These are phyloP conservation scores for Strix uralensis DNA, from an alignment of 2,113 vertebrate genomes.

Conservation along the genomic window DNA sequence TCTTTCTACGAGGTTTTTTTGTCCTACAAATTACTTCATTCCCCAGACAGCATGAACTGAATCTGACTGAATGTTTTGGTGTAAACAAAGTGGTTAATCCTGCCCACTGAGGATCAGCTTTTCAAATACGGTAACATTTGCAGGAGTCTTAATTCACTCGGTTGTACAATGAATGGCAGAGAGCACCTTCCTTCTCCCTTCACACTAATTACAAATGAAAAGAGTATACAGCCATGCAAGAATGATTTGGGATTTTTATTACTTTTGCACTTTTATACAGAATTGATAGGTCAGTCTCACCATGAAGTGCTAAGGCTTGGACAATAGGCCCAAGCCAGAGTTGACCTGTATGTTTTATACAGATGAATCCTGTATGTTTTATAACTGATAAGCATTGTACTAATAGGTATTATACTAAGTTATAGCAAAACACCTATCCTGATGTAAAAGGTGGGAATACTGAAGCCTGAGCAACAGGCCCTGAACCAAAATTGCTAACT, in stretches of 20 bases:
- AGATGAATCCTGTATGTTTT: no score
- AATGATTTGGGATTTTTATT: not conserved
- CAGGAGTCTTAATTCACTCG: not conserved
- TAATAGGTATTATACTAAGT: no score
- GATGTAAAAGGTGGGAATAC: no score
- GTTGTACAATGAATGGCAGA: not conserved
- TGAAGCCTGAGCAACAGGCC: no score
- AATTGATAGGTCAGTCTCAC: not conserved
- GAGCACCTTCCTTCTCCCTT: not conserved
- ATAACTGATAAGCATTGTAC: no score
- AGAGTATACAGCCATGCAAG: not conserved
- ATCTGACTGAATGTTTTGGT: not conserved
- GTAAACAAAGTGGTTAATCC: not conserved
- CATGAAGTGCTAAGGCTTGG: no score
- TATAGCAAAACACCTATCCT: no score
- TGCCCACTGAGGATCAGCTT: not conserved
- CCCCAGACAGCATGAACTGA: not conserved
- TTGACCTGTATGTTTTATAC: no score
- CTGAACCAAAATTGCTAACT: no score
- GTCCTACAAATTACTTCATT: not conserved
- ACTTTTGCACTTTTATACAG: not conserved
- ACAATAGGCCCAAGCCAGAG: no score
- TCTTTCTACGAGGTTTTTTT: not conserved
- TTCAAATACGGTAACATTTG: not conserved
- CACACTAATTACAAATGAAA: not conserved